Percentiles rank a stretch among this genome's conserved stretches.
Evolutionary conservation across 2,888 invertebrate genomes (phyloP).

Genomic region (Punctoribates punctum): DNA sequence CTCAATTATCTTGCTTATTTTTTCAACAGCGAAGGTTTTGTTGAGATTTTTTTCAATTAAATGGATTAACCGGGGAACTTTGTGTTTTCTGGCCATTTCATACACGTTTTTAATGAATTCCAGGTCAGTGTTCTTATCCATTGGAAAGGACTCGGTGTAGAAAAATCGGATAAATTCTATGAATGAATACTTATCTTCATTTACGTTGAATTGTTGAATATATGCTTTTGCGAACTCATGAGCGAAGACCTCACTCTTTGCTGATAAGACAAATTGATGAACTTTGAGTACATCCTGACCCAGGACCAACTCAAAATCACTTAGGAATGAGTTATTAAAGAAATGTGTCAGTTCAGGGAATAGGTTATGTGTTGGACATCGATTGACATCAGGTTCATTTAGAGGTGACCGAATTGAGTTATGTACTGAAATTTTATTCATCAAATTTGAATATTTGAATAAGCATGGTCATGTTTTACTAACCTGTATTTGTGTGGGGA

Average conservation of each 20-base stretch:
- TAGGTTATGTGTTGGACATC: background rate
- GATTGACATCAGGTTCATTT: no score
- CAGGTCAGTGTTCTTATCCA: background rate
- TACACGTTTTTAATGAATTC: constrained; percentile 6
- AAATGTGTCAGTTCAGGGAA: background rate
- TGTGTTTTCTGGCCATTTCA: background rate
- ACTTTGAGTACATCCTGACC: background rate
- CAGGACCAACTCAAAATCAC: background rate
- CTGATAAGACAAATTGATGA: background rate
- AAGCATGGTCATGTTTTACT: no score
- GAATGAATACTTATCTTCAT: background rate
- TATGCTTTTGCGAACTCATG: no score
- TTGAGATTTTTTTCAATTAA: background rate
- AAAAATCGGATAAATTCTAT: background rate
- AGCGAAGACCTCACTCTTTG: background rate
- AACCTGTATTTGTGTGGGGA: no score
- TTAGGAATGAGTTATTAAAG: background rate
- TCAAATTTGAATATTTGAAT: no score
- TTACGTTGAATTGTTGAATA: background rate
- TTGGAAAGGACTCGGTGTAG: background rate
- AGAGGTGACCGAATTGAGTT: no score
- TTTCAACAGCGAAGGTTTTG: background rate
- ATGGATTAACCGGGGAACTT: background rate
- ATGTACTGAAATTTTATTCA: no score
- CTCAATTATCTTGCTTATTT: background rate